A percentile compares a stretch with the other conserved stretches of the same genome.
Conservation (phyloP, 1,140 invertebrate species). For the Drusus annulatus region DNA sequence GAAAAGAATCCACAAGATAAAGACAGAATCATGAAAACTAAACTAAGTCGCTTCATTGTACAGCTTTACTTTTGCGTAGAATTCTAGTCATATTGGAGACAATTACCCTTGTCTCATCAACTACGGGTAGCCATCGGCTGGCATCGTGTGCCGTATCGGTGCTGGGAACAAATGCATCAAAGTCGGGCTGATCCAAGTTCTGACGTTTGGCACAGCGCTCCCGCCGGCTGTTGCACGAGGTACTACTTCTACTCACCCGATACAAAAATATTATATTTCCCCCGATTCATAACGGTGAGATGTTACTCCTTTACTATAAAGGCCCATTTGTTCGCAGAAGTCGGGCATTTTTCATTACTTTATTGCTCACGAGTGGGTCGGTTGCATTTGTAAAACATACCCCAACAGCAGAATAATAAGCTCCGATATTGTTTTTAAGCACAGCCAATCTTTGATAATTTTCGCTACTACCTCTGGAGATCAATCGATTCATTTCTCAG, state of each 20-base stretch:
- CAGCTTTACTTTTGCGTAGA: not conserved
- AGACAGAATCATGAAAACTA: not conserved
- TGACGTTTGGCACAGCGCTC: slow-evolving; percentile 15
- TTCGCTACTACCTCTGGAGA: slow-evolving; percentile 3
- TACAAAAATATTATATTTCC: slow-evolving; percentile 20
- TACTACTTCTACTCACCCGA: slow-evolving; percentile 10
- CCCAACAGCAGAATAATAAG: not conserved
- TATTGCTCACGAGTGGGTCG: too few relatives aligned
- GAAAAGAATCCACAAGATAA: slow-evolving; percentile 4
- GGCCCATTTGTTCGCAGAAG: too few relatives aligned
- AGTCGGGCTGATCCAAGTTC: not conserved
- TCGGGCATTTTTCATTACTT: too few relatives aligned
- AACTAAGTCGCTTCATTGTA: not conserved
- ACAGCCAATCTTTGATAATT: not conserved
- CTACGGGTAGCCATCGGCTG: too few relatives aligned
- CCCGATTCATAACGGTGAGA: not conserved
- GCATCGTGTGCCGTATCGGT: not conserved
- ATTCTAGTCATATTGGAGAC: too few relatives aligned
- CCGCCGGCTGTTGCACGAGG: not conserved
- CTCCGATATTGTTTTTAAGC: not conserved
- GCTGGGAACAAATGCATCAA: not conserved
- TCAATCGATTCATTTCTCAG: slow-evolving; percentile 10
- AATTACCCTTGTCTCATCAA: too few relatives aligned
- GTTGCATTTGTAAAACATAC: not conserved
- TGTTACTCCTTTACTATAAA: too few relatives aligned